Evolutionary conservation across 2,888 invertebrate genomes (phyloP), one percentile per base, ranked within the genome.

Genomic region (Antheraea assamensis): DNA sequence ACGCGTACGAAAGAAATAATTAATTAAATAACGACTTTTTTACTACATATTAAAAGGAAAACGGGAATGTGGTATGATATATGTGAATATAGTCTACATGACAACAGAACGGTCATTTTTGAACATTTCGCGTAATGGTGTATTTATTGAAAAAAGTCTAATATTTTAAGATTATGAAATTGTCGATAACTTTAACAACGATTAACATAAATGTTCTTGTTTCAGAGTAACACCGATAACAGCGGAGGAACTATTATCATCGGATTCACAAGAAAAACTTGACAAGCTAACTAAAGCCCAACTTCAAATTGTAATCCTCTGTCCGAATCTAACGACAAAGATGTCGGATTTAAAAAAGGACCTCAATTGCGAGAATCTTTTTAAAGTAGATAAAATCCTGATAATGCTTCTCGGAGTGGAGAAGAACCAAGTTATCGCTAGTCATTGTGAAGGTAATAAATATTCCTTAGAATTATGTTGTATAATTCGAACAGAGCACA

Each of bases 321-420:
- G 98, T 83, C 98, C 98, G 0, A 95, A 96, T 72, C 95, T 98
- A 70, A 90, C 97, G 78, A 95, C 96, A 0, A 95, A 95, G 75
- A 92, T 96, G 78, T 83, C 94, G 0, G 95, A 95, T 73, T 86
- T 96, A 78, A 95, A 96, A 21, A 94, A 92, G 75, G 95, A 96
- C 30, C 85, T 92, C 4, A 90, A 90, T 70, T 89, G 96, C 49
- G 95, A 96, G 21, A 95, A 94, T 73, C 86, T 96, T 66, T 92
- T 97, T 75, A 95, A 96, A 81, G 94, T 96, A 0, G 97, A 97
- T 76, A 96, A 97, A 81, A 96, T 98, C 19, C 90, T 98, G 75
- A 97, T 97, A 17, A 97, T 98, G 95, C 93, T 98, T 81, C 92
- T 98, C 49, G 98, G 98, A 1, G 97, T 98, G 0, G 96, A 96